phyloP scores from a whole-genome alignment of 2,113 vertebrate species.

The Pelodiscus sinensis region DNA sequence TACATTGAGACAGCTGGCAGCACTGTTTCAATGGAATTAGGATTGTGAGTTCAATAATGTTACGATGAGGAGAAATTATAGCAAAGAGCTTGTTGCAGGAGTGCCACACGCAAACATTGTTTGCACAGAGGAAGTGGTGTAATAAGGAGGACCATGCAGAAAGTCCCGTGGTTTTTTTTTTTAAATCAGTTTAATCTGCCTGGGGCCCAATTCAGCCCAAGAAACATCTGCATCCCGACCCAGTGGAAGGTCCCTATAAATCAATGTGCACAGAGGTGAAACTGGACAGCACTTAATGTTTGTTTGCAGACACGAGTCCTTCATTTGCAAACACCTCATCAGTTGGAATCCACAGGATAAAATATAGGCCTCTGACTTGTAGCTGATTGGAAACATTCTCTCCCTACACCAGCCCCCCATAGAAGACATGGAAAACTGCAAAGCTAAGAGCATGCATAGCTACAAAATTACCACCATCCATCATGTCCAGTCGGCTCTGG shows the following conservation, averaged over 20 bases:
- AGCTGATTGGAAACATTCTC: slow-evolving; percentile 2
- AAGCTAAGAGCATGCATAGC: not conserved
- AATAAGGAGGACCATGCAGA: not conserved
- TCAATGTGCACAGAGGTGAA: not conserved
- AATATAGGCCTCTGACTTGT: slow-evolving; percentile 15
- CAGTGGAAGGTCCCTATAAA: not conserved
- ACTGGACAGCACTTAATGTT: not conserved
- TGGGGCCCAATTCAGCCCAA: not conserved
- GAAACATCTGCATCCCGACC: not conserved
- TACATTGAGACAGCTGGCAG: not conserved
- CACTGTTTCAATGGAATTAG: not conserved
- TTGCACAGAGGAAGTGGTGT: not conserved
- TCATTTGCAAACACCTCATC: slow-evolving; percentile 8
- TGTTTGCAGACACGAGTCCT: not conserved
- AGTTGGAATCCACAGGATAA: not conserved
- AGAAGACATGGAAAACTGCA: slow-evolving; percentile 32
- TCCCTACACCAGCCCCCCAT: fast-evolving
- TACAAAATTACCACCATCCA: slow-evolving; percentile 30
- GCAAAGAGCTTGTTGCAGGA: not conserved
- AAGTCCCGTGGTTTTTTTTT: not conserved
- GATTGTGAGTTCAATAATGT: not conserved
- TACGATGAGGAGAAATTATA: not conserved
- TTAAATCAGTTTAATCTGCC: not conserved
- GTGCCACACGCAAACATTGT: not conserved
- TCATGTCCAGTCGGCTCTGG: slow-evolving; percentile 27